Evolutionary conservation across 2,113 vertebrate genomes (phyloP), one percentile per base, ranked within the genome.

Genomic region (Serilophus lunatus): DNA sequence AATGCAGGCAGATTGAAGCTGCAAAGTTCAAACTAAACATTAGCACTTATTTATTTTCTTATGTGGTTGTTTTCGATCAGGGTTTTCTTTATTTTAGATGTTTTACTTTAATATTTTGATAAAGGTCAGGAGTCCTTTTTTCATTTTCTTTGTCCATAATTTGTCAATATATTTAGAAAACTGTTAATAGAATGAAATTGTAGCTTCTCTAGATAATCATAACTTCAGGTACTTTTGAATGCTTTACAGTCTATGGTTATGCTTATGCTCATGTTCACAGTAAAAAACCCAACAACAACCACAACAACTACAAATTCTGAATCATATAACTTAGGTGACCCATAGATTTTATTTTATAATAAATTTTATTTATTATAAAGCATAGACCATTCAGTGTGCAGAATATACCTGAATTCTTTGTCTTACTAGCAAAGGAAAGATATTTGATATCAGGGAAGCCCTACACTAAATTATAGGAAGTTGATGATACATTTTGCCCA

Each of bases 11-110:
- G 33, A 53, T 9, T 47, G 47, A 75, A 66, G 5, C 18, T 60
- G 6, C 2, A 15, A 45, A 3, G 71, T 90, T 85, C 60, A 90
- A 68, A 47, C 7, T 33, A 70, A 86, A 63, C 15, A 35, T 4
- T 42, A 69, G 6, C 7, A 47, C 3, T 22, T 64, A 23, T 10
- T 51, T 88, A 18, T 10, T 57, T 86, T 25, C 5, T 44, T 74
- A 20, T 56, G 65, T 59, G 1, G 2, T 54, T 59, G 2, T 2
- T 28, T 45, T 1, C 2, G 18, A 12, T 54, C 17, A 1, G 4
- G 4, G 7, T 9, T 11, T 50, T 18, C 2, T 6, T 28, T 57
- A 33, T 16, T 35, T 72, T 35, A 16, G 31, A 16, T 45, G 25
- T 65, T 65, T 72, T 51, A 35, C 12, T 72, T 72, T 72, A 40